Base-by-base conservation (phyloP, 2,113 vertebrate species). In the Epinephelus cyanopodus region DNA sequence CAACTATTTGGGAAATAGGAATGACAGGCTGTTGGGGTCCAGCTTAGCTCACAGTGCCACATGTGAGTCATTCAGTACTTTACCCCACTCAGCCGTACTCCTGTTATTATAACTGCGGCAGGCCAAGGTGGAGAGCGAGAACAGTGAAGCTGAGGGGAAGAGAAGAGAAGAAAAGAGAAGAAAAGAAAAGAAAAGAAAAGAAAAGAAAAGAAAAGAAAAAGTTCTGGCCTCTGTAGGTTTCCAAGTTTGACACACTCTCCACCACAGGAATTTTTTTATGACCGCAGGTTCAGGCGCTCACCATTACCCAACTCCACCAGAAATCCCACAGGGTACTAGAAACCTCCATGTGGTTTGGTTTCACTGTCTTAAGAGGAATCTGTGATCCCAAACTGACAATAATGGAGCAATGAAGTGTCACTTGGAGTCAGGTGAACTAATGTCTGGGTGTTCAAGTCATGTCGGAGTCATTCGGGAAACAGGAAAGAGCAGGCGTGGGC, bases 341-440 rank as follows among this genome's bases (percentile, higher is more conserved):
- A 86, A 88, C 47, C 53, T 72, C 84, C 48, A 54, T 81, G 78
- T 82, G 90, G 88, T 93, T 91, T 75, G 81, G 81, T 89, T 91
- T 88, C 84, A 78, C 76, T 65, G 84, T 89, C 86, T 82, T 87
- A 84, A 90, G 79, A 80, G 64, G 86, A 90, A 83, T 86, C 77
- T 69, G 66, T 77, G 77, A 79, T 76, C 78, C 73, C 79, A 81
- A 69, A 80, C 23, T 82, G 91, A 93, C 87, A 91, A 83, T 82
- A 91, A 89, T 63, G 61, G 83, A 90, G 78, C 74, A 74, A 69
- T 79, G 63, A 86, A 75, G 86, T 87, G 89, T 89, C 89, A 85
- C 66, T 83, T 6, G 58, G 77, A 80, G 74, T 78, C 76, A 85
- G 84, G 84, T 87, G 86, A 88, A 88, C 68, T 79, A 73, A 81